Conservation (phyloP, 2,113 vertebrate species). For the Donacobius atricapilla region DNA sequence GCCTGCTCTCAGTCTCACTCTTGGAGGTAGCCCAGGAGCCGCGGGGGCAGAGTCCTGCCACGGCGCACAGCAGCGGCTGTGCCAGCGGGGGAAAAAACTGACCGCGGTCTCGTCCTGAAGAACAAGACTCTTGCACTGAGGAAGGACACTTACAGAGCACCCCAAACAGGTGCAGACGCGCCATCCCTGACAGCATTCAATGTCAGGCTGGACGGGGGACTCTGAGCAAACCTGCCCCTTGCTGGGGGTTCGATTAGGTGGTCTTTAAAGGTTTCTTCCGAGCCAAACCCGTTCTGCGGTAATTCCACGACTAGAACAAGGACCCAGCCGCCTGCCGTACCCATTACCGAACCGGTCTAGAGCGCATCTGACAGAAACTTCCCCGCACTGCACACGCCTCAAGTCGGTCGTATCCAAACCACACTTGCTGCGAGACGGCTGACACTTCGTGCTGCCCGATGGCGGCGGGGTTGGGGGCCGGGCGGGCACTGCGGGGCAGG, state of each 20-base stretch:
- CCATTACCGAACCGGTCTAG: neutral
- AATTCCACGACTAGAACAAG: neutral
- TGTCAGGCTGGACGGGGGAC: neutral
- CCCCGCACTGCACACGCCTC: slow-evolving; percentile 35
- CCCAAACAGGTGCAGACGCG: neutral
- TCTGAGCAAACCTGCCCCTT: neutral
- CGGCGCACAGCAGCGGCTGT: neutral
- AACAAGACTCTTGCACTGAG: neutral
- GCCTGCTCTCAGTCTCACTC: neutral
- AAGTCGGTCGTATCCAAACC: slow-evolving; percentile 21
- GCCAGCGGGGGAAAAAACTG: neutral
- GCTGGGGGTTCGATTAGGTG: neutral
- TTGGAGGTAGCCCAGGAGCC: neutral
- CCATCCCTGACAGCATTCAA: neutral
- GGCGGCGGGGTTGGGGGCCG: neutral
- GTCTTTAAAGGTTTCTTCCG: neutral
- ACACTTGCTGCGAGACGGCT: neutral
- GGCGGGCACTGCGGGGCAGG: neutral
- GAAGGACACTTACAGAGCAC: neutral
- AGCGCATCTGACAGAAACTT: slow-evolving; percentile 17
- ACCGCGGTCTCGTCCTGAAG: neutral
- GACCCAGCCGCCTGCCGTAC: neutral
- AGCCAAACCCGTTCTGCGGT: neutral
- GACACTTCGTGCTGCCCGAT: slow-evolving; percentile 5
- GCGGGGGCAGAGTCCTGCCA: neutral